Percentiles rank a stretch among this genome's conserved stretches.
Conservation (phyloP, 30 jellyfish, hydroid and myxozoan genomes). For the Pseudorhiza aurosa region DNA sequence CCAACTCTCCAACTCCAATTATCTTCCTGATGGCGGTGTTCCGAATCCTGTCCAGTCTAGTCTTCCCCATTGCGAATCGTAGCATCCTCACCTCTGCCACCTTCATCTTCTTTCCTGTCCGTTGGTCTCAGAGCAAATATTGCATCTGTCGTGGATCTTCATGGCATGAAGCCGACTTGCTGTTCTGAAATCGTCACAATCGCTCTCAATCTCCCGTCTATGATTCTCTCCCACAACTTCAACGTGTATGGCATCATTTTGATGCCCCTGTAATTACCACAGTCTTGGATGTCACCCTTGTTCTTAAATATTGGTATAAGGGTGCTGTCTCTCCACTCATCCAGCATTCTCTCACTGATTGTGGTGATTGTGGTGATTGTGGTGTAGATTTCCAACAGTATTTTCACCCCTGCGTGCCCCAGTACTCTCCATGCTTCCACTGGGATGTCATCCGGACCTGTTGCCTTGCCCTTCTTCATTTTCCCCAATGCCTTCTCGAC, state of each 20-base stretch:
- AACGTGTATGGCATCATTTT: slow-evolving; percentile 24
- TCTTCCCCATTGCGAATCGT: too few species aligned
- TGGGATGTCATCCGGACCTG: slow-evolving; percentile 13
- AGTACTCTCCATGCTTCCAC: background rate
- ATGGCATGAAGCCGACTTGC: slow-evolving; percentile 29
- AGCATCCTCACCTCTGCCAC: too few species aligned
- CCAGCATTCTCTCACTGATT: slow-evolving; percentile 49
- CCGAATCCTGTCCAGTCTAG: too few species aligned
- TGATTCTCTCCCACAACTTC: slow-evolving; percentile 16
- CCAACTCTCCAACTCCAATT: too few species aligned
- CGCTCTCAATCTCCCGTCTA: slow-evolving; percentile 9
- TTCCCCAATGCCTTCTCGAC: background rate
- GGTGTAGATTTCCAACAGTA: slow-evolving; percentile 9
- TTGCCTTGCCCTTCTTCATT: slow-evolving; percentile 38
- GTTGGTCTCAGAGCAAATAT: background rate
- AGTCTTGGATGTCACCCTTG: slow-evolving; percentile 47
- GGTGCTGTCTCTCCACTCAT: slow-evolving; percentile 38
- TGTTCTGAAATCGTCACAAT: background rate
- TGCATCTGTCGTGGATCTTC: slow-evolving; percentile 11
- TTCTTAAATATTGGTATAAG: slow-evolving; percentile 25
- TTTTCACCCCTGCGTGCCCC: slow-evolving; percentile 35
- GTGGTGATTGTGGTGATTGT: slow-evolving; percentile 9
- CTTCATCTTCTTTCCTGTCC: background rate
- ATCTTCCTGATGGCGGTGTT: too few species aligned
- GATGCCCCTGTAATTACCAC: slow-evolving; percentile 35